Conservation (phyloP, 2,797 vertebrate genomes). For the Darevskia nairensis region DNA sequence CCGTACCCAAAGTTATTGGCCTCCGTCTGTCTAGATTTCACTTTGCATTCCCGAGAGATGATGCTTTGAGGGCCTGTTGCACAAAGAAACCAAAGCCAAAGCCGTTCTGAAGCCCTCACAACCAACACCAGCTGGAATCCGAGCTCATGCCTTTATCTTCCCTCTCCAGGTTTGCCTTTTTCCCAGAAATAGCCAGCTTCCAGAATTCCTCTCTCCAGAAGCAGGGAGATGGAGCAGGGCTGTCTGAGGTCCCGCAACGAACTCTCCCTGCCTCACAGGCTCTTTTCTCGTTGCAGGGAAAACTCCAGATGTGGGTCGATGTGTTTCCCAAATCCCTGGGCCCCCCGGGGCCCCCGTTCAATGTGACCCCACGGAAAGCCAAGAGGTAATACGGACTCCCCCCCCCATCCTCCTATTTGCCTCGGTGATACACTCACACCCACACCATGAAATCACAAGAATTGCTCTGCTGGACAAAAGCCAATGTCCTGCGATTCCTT, state of each 20-base stretch:
- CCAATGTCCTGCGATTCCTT: too few species aligned
- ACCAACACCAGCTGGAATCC: too few species aligned
- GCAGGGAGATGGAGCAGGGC: background rate
- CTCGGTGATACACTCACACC: too few species aligned
- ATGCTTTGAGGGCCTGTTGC: too few species aligned
- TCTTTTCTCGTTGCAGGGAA: constrained; percentile 80
- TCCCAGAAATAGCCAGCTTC: background rate
- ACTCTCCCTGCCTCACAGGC: background rate
- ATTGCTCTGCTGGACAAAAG: too few species aligned
- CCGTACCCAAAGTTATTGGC: too few species aligned
- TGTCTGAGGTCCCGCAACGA: accelerated
- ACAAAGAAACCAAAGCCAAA: accelerated
- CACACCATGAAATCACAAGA: background rate
- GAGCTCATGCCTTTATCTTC: too few species aligned
- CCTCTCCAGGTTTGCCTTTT: too few species aligned
- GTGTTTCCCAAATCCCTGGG: constrained; percentile 93
- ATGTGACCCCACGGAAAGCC: constrained; percentile 89
- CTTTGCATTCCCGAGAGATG: background rate
- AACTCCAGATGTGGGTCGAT: constrained; percentile 95
- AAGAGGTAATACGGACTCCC: constrained; percentile 81
- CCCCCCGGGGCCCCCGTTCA: constrained; percentile 89
- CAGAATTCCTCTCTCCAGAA: accelerated
- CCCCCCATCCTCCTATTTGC: background rate
- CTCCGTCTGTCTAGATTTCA: background rate
- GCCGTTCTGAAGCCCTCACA: accelerated